Evolutionary conservation across 2,797 vertebrate genomes (phyloP).

Genomic region (Chiroxiphia lanceolata): DNA sequence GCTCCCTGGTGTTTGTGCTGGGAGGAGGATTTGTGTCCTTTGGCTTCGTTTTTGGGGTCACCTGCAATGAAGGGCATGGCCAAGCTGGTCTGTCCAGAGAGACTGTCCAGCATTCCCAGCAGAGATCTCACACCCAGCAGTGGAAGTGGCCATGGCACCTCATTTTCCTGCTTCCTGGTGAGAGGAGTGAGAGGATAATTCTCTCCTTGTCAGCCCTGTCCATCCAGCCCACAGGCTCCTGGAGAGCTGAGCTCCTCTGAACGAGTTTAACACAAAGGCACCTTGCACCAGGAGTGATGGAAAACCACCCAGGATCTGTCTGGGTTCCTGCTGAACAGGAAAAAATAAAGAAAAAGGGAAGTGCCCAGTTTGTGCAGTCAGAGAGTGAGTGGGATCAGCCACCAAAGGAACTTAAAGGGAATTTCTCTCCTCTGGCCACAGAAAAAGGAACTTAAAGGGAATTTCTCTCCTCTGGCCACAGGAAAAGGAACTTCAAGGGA

Average conservation of each 20-base stretch:
- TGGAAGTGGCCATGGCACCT: neutral
- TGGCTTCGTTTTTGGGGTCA: neutral
- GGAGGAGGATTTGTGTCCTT: neutral
- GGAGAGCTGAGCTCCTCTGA: neutral
- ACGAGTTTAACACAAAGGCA: neutral
- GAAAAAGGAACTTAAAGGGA: neutral
- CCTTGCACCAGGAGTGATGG: neutral
- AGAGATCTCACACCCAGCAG: neutral
- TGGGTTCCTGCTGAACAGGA: neutral
- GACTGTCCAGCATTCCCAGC: neutral
- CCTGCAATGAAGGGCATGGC: neutral
- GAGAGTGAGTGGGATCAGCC: fast-evolving
- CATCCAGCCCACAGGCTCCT: neutral
- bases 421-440: neutral
- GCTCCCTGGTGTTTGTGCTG: neutral
- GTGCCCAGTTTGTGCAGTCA: neutral
- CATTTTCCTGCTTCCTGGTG: neutral
- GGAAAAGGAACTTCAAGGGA: neutral
- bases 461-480: neutral
- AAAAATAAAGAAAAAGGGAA: neutral
- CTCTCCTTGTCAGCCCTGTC: neutral
- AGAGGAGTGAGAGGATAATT: neutral
- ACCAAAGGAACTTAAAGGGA: neutral
- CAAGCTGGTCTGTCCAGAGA: neutral
- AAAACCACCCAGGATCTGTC: neutral